Evolutionary conservation across 1,140 invertebrate species (phyloP).

Genomic region (Saccostrea cuccullata): DNA sequence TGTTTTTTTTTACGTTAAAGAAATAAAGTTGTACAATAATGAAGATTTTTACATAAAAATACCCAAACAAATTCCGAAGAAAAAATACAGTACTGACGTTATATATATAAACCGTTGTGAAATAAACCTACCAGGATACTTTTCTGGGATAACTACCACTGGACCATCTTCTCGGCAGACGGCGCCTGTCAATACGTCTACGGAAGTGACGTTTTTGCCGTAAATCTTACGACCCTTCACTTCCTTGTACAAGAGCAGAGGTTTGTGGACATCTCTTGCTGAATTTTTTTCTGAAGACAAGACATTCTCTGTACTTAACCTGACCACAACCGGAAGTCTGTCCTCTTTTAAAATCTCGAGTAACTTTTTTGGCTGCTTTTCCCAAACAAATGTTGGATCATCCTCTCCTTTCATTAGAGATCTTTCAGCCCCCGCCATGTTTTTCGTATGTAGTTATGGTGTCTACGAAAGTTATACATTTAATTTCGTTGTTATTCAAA

Average conservation of each 20-base stretch:
- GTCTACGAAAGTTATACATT: background rate
- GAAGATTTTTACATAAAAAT: no score
- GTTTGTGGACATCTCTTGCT: constrained; percentile 60
- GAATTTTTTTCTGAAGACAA: background rate
- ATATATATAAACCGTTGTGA: background rate
- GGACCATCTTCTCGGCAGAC: constrained; percentile 56
- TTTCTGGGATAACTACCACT: constrained; percentile 57
- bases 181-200: constrained; percentile 47
- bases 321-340: constrained; percentile 61
- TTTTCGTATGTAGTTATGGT: constrained; percentile 7
- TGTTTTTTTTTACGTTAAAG: background rate
- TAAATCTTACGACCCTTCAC: constrained; percentile 59
- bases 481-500: background rate
- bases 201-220: constrained; percentile 59
- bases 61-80: background rate
- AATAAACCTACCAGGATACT: constrained; percentile 54
- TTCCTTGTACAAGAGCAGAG: constrained; percentile 64
- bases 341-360: constrained; percentile 59
- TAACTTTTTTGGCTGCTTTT: constrained; percentile 54
- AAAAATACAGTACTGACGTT: background rate
- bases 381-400: constrained; percentile 54
- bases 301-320: constrained; percentile 53
- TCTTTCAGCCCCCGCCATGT: constrained; percentile 28
- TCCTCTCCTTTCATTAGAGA: background rate
- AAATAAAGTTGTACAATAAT: no score